Conservation (phyloP, 2,113 vertebrate species). For the Salvator merianae region DNA sequence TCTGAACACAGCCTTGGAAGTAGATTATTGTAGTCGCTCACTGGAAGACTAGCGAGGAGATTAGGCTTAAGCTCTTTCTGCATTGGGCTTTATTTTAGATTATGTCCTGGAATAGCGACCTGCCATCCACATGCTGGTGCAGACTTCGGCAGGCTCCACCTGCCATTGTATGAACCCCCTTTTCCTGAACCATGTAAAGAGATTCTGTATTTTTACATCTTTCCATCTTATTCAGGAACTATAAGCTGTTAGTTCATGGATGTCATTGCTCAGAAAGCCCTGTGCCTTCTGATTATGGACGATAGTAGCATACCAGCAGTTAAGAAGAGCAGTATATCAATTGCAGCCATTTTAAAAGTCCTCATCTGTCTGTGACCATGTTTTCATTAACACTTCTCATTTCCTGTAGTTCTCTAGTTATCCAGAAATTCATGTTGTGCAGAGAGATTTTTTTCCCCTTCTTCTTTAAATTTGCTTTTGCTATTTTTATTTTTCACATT, state of each 20-base stretch:
- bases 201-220: too few species aligned
- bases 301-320: not conserved
- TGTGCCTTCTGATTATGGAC: slow-evolving; percentile 39
- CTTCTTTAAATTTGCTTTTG: not conserved
- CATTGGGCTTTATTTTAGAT: too few species aligned
- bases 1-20: too few species aligned
- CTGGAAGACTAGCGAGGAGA: too few species aligned
- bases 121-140: too few species aligned
- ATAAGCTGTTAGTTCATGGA: not conserved
- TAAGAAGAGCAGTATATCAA: slow-evolving; percentile 33
- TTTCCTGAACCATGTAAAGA: too few species aligned
- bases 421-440: slow-evolving; percentile 41
- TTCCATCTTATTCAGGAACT: too few species aligned
- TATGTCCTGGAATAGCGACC: too few species aligned
- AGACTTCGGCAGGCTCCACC: too few species aligned
- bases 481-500: slow-evolving; percentile 45
- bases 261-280: not conserved
- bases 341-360: not conserved
- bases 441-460: slow-evolving; percentile 33
- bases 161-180: too few species aligned
- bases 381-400: slow-evolving; percentile 43
- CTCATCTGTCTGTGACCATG: not conserved
- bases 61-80: too few species aligned
- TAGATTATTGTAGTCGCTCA: too few species aligned
- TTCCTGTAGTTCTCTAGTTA: slow-evolving; percentile 49